These are phyloP conservation scores for Amniataba percoides DNA, from an alignment of 2,797 vertebrate species.

Conservation along the genomic window DNA sequence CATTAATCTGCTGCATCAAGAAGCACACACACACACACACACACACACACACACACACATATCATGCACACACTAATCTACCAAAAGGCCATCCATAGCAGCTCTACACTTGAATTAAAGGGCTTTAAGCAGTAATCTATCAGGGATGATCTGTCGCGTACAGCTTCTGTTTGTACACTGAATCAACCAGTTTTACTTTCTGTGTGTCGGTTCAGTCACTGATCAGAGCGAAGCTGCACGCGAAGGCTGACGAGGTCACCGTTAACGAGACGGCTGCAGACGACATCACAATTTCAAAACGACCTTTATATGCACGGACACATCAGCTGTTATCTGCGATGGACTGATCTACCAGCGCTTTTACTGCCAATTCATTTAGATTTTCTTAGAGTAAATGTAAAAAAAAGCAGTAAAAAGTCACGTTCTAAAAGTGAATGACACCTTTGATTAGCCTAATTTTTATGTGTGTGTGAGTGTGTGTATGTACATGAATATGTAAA, in stretches of 20 bases:
- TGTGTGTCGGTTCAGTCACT: conserved; percentile 18
- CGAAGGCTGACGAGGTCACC: conserved; percentile 18
- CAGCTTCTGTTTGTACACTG: conserved; percentile 54
- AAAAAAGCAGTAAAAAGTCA: no score
- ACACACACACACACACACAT: conserved; percentile 24
- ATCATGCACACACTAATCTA: conserved; percentile 60
- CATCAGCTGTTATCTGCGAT: no score
- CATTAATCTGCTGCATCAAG: conserved; percentile 66
- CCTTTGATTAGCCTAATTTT: background rate
- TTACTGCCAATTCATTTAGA: no score
- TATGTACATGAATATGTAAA: no score
- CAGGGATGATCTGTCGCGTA: conserved; percentile 53
- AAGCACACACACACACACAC: conserved; percentile 11
- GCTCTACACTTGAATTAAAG: conserved; percentile 71
- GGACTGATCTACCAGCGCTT: no score
- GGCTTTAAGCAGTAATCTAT: conserved; percentile 63
- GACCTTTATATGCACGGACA: no score
- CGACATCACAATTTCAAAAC: no score
- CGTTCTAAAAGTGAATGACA: no score
- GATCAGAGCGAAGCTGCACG: conserved; percentile 28
- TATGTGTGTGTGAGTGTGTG: background rate
- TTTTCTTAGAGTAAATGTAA: no score
- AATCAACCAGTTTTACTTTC: conserved; percentile 22
- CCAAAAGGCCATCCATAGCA: conserved; percentile 57
- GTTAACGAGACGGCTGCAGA: conserved; percentile 5